Percentiles rank a stretch among this genome's conserved stretches.
Conservation (phyloP, 2,888 invertebrate species). For the Oscheius myriophilus region DNA sequence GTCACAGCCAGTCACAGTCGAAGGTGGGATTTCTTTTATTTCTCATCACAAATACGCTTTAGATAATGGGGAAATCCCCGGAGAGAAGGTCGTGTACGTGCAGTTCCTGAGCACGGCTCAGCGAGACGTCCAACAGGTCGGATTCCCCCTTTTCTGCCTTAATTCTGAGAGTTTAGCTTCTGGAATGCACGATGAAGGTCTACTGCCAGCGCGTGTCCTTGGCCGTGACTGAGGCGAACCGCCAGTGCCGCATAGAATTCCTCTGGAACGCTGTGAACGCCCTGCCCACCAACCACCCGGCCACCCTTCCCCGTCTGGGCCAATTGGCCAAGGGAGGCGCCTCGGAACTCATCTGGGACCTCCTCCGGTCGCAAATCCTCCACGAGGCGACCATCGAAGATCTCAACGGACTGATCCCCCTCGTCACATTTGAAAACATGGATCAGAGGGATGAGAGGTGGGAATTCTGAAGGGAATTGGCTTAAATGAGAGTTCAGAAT, state of each 20-base stretch:
- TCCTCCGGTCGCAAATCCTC: not conserved
- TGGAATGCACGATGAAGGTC: slow-evolving; percentile 33
- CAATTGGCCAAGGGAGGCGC: slow-evolving; percentile 1
- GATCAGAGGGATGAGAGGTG: slow-evolving; percentile 22
- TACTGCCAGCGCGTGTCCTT: slow-evolving; percentile 30
- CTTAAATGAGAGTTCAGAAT: slow-evolving; percentile 7
- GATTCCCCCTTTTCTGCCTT: not conserved
- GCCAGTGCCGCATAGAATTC: slow-evolving; percentile 39
- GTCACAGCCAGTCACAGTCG: no score
- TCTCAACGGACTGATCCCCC: slow-evolving; percentile 7
- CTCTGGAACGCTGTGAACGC: slow-evolving; percentile 33
- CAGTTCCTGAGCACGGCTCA: slow-evolving; percentile 57
- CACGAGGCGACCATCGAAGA: not conserved
- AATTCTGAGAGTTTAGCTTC: slow-evolving; percentile 3
- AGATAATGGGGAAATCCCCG: slow-evolving; percentile 36
- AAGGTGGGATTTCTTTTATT: no score
- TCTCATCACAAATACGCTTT: not conserved
- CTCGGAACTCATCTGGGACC: slow-evolving; percentile 5
- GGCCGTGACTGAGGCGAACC: slow-evolving; percentile 39
- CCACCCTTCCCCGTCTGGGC: slow-evolving; percentile 2
- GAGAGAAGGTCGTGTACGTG: slow-evolving; percentile 56
- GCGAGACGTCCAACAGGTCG: slow-evolving; percentile 46
- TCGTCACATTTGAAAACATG: slow-evolving; percentile 16
- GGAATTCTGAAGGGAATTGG: not conserved
- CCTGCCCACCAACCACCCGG: not conserved